Conservation (phyloP, 2,888 invertebrate genomes). For the Tetranychus truncatus region DNA sequence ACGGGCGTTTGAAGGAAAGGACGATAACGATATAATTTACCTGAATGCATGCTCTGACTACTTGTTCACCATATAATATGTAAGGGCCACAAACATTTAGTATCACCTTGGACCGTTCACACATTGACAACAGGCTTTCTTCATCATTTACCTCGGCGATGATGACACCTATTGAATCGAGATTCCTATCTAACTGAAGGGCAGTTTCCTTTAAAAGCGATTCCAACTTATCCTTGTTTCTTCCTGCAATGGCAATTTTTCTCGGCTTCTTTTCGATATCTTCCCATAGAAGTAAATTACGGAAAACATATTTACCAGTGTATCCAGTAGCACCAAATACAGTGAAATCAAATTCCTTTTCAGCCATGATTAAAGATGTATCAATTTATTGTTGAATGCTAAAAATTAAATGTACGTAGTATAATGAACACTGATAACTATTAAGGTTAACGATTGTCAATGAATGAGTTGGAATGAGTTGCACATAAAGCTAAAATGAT, state of each 20-base stretch:
- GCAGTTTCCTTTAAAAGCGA: conserved; percentile 32
- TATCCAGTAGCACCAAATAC: conserved; percentile 88
- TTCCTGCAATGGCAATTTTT: conserved; percentile 75
- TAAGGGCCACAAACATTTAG: conserved; percentile 68
- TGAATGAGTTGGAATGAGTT: too few relatives aligned
- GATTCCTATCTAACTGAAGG: background rate
- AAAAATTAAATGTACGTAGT: too few relatives aligned
- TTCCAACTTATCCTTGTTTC: conserved; percentile 43
- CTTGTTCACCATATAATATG: conserved; percentile 62
- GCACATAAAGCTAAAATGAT: too few relatives aligned
- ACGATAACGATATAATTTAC: background rate
- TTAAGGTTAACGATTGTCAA: too few relatives aligned
- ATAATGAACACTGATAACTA: too few relatives aligned
- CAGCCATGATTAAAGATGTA: background rate
- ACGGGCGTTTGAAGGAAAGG: background rate
- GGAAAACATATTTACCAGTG: conserved; percentile 67
- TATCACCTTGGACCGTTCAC: conserved; percentile 52
- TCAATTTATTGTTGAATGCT: too few relatives aligned
- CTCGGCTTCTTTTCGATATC: conserved; percentile 12
- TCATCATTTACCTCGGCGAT: conserved; percentile 58
- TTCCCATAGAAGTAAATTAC: conserved; percentile 38
- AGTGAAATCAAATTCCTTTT: conserved; percentile 45
- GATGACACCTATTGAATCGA: conserved; percentile 36
- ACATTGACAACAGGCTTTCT: conserved; percentile 58
- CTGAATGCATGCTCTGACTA: conserved; percentile 68